phyloP scores from a whole-genome alignment of 2,113 vertebrate species.

The Sinocyclocheilus rhinocerous region DNA sequence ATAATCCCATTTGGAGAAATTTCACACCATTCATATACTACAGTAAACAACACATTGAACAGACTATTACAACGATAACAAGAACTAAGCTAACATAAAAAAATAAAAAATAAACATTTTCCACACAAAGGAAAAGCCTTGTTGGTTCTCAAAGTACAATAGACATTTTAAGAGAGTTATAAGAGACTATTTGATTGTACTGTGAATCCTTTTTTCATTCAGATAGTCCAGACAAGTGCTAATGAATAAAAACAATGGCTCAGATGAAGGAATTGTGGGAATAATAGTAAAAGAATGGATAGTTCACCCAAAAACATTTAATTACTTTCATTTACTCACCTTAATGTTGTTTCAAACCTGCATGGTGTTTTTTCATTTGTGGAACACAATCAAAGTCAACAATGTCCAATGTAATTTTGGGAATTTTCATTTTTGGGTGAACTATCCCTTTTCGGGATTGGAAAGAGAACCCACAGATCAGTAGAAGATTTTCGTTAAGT shows the following conservation, averaged over 20 bases:
- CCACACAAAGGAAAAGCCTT: conserved; percentile 53
- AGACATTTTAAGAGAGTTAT: not conserved
- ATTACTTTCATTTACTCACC: not conserved
- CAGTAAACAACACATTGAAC: conserved; percentile 67
- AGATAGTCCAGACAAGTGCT: conserved; percentile 7
- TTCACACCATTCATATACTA: conserved; percentile 69
- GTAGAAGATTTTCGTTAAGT: not conserved
- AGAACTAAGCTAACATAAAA: conserved; percentile 63
- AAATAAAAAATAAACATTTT: conserved; percentile 62
- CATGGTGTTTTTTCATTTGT: not conserved
- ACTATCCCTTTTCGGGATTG: not conserved
- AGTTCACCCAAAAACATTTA: not conserved
- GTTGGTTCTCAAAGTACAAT: conserved; percentile 25
- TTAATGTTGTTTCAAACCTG: not conserved
- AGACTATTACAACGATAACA: conserved; percentile 58
- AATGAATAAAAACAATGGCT: not conserved
- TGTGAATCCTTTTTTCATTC: conserved; percentile 7
- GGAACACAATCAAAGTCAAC: not conserved
- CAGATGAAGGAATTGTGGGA: not conserved
- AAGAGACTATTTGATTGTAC: conserved; percentile 22
- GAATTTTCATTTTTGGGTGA: not conserved
- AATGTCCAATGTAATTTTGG: not conserved
- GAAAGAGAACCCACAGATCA: not conserved
- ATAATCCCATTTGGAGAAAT: conserved; percentile 68
- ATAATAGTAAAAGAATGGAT: not conserved